A percentile compares a stretch with the other conserved stretches of the same genome.
Evolutionary conservation across 1,140 invertebrate species (phyloP).

Genomic region (Coelopa frigida): DNA sequence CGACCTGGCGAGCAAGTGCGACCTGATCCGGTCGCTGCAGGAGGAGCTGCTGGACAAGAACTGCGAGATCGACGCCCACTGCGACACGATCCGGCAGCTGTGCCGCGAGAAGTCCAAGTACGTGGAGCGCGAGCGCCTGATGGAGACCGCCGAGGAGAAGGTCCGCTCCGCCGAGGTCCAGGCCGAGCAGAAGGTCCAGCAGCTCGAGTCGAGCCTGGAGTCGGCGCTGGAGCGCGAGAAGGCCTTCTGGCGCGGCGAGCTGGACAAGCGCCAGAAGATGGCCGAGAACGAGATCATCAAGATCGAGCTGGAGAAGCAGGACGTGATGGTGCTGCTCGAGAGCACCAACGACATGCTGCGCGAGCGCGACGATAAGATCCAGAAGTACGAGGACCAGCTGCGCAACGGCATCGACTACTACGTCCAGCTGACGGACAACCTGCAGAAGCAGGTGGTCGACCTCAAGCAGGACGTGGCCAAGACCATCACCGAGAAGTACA

Average conservation of each 20-base stretch:
- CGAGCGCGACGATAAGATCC: conserved; percentile 41
- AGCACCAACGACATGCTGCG: conserved; percentile 41
- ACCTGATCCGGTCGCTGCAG: conserved; percentile 35
- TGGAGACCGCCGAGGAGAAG: conserved; percentile 35
- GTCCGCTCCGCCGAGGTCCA: conserved; percentile 31
- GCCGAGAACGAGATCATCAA: conserved; percentile 49
- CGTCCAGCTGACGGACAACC: conserved; percentile 33
- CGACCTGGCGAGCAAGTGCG: conserved; percentile 43
- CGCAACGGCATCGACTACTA: conserved; percentile 43
- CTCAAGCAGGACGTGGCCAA: conserved; percentile 42
- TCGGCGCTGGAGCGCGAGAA: conserved; percentile 43
- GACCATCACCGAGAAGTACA: conserved; percentile 45
- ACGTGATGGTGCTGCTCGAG: conserved; percentile 42
- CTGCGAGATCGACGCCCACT: conserved; percentile 38
- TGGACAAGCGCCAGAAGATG: conserved; percentile 49
- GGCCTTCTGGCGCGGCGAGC: conserved; percentile 43
- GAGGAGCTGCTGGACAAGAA: conserved; percentile 43
- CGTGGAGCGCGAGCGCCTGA: conserved; percentile 31
- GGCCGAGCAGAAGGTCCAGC: conserved; percentile 43
- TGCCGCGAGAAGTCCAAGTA: conserved; percentile 38
- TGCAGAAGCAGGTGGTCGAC: conserved; percentile 39
- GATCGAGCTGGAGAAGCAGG: conserved; percentile 48
- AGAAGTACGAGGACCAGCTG: conserved; percentile 40
- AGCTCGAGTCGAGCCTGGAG: conserved; percentile 43
- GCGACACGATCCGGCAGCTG: conserved; percentile 36